phyloP scores from a whole-genome alignment of 2,797 vertebrate species.

The Prionace glauca region DNA sequence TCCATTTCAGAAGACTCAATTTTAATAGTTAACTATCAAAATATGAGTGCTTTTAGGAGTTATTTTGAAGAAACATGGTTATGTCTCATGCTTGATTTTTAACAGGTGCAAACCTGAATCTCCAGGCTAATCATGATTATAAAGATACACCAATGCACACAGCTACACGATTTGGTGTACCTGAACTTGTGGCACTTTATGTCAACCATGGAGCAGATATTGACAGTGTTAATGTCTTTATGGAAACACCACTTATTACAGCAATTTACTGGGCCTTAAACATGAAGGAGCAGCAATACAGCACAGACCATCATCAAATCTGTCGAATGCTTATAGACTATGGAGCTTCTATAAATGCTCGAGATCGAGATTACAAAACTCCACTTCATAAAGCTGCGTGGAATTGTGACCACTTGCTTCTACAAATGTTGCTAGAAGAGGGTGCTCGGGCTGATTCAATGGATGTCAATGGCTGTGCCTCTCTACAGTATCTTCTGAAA shows the following conservation, averaged over 20 bases:
- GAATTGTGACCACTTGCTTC: constrained; percentile 85
- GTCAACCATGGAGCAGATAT: constrained; percentile 68
- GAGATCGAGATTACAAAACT: constrained; percentile 81
- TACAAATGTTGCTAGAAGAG: constrained; percentile 83
- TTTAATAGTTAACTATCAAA: not conserved
- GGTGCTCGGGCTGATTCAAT: constrained; percentile 74
- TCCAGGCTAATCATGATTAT: constrained; percentile 66
- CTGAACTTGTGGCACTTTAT: constrained; percentile 76
- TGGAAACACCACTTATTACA: constrained; percentile 78
- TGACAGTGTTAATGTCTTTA: constrained; percentile 65
- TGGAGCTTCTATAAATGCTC: constrained; percentile 70
- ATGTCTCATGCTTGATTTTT: constrained; percentile 14
- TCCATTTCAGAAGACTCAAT: not conserved
- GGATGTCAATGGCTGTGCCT: constrained; percentile 86
- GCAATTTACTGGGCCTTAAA: constrained; percentile 82
- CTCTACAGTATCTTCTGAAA: constrained; percentile 86
- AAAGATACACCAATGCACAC: constrained; percentile 82
- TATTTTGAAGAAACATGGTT: not conserved
- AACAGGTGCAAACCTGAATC: constrained; percentile 76
- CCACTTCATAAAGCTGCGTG: constrained; percentile 91
- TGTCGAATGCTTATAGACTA: constrained; percentile 81
- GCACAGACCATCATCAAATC: constrained; percentile 73
- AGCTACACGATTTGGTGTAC: constrained; percentile 71
- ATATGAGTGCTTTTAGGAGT: not conserved
- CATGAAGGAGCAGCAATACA: constrained; percentile 75